phyloP scores from a whole-genome alignment of 2,113 vertebrate genomes.

The Halichoerus grypus region DNA sequence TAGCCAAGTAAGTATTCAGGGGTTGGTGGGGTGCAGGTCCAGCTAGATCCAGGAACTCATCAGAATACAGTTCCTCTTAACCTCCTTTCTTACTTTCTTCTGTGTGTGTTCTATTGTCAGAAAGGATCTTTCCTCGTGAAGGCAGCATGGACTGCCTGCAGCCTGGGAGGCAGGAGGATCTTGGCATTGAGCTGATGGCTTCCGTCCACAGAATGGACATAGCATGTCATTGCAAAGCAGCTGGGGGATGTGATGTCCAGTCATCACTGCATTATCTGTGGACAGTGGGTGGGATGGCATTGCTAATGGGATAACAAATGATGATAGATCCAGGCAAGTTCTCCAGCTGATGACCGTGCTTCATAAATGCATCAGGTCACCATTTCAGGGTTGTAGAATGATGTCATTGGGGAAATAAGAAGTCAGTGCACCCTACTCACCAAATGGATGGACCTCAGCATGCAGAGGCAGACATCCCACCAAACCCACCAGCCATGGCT shows the following conservation, averaged over 20 bases:
- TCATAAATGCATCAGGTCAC: background rate
- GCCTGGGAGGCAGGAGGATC: background rate
- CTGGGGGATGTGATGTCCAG: background rate
- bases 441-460: rapidly evolving
- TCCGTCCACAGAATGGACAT: background rate
- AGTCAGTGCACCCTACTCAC: background rate
- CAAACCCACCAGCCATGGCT: no score
- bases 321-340: no score
- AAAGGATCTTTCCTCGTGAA: background rate
- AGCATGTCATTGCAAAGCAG: no score
- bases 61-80: background rate
- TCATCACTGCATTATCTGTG: rapidly evolving
- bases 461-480: background rate
- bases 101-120: background rate
- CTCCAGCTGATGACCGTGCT: background rate
- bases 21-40: background rate
- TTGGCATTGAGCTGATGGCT: background rate
- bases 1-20: background rate
- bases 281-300: rapidly evolving
- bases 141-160: background rate
- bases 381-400: background rate
- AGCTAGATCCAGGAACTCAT: background rate
- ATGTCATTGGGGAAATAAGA: background rate
- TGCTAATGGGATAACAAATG: background rate
- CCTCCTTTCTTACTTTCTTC: background rate